Conservation (phyloP, 2,113 vertebrate genomes). For the Pseudonaja textilis region DNA sequence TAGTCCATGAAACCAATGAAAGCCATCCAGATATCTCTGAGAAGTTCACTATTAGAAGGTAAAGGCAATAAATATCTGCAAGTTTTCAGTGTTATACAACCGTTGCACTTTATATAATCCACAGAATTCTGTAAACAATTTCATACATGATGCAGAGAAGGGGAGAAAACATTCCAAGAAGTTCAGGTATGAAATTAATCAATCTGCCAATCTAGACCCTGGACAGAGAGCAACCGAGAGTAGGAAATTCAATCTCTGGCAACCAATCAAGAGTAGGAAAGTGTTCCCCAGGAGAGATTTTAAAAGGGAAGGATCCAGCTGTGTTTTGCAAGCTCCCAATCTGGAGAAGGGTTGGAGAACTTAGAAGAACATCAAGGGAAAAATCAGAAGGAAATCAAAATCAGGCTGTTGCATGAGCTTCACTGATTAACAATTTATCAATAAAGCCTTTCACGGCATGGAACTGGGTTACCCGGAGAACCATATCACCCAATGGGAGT, state of each 20-base stretch:
- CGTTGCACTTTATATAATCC: neutral
- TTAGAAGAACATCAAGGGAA: neutral
- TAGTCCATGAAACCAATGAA: neutral
- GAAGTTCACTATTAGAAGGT: neutral
- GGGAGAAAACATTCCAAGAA: neutral
- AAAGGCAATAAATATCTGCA: neutral
- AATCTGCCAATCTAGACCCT: neutral
- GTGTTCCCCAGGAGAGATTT: neutral
- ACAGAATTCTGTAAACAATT: neutral
- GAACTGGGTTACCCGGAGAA: neutral
- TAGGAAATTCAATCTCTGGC: neutral
- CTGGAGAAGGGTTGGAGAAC: neutral
- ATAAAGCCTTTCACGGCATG: neutral
- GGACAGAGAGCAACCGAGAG: neutral
- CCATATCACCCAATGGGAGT: neutral
- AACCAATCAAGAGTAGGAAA: neutral
- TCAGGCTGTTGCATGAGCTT: neutral
- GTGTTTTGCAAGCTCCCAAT: neutral
- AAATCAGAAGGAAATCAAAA: neutral
- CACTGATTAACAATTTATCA: neutral
- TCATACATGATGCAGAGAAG: neutral
- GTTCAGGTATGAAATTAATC: neutral
- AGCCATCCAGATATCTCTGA: neutral
- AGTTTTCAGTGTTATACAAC: neutral
- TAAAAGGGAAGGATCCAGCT: neutral